These are phyloP conservation scores for Cyprinodon brontotheroides DNA, from an alignment of 2,113 vertebrate genomes.

Conservation along the genomic window DNA sequence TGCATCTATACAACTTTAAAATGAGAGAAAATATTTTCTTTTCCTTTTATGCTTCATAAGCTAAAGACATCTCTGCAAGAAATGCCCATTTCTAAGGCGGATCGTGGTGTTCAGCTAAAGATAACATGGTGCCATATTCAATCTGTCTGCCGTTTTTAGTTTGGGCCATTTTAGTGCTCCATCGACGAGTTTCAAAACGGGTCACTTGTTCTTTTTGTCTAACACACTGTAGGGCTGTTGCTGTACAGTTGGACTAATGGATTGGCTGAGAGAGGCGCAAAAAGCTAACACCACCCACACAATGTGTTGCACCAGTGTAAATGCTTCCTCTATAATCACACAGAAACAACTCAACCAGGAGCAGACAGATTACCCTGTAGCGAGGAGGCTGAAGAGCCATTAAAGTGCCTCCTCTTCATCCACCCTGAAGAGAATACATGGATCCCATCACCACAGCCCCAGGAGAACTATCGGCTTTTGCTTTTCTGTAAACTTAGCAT, in stretches of 20 bases:
- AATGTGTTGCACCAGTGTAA: constrained; percentile 38
- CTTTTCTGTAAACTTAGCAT: neutral
- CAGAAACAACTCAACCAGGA: constrained; percentile 47
- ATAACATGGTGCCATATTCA: too few relatives aligned
- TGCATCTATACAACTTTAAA: too few relatives aligned
- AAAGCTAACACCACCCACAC: constrained; percentile 54
- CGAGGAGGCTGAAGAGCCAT: neutral
- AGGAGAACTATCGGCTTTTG: neutral
- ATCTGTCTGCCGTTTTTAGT: neutral
- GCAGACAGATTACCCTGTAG: constrained; percentile 56
- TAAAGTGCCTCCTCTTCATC: constrained; percentile 28
- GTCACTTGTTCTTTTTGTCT: constrained; percentile 11
- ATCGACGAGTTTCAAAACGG: constrained; percentile 6
- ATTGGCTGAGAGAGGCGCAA: constrained; percentile 53
- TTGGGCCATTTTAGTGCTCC: neutral
- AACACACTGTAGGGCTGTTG: constrained; percentile 32
- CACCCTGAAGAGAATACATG: constrained; percentile 22
- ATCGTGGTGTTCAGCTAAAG: neutral
- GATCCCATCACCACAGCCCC: constrained; percentile 19
- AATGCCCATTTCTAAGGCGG: neutral
- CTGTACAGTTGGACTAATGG: constrained; percentile 54
- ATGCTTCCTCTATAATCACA: constrained; percentile 63
- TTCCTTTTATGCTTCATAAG: too few relatives aligned
- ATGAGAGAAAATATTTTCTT: too few relatives aligned
- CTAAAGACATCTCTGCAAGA: neutral